These are phyloP conservation scores for Bucco capensis DNA, from an alignment of 2,113 vertebrate genomes.

Conservation along the genomic window DNA sequence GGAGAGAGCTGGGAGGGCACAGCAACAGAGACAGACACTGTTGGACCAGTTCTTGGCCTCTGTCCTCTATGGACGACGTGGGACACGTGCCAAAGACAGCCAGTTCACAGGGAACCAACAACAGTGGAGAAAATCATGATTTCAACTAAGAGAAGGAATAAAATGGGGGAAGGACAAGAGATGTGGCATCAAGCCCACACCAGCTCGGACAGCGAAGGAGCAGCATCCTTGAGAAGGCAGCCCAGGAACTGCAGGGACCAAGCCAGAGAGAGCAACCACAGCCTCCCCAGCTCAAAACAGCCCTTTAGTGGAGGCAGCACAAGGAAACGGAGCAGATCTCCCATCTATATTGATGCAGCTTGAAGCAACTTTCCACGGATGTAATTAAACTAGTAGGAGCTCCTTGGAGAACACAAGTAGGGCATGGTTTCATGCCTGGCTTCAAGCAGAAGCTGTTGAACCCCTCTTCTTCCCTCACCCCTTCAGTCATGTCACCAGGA, in stretches of 20 bases:
- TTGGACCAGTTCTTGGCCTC: conserved; percentile 10
- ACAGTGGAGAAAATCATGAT: not conserved
- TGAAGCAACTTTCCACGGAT: not conserved
- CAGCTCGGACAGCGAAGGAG: not conserved
- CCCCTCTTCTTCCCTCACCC: not conserved
- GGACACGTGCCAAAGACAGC: conserved; percentile 35
- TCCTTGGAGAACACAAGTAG: conserved; percentile 54
- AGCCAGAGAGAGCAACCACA: not conserved
- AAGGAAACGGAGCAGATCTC: not conserved
- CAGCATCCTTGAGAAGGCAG: not conserved
- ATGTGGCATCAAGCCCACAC: not conserved
- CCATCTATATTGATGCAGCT: not conserved
- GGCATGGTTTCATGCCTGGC: conserved; percentile 21
- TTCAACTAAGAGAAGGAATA: not conserved
- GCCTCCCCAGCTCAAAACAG: not conserved
- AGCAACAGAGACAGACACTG: conserved; percentile 2
- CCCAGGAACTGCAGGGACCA: not conserved
- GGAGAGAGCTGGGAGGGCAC: not conserved
- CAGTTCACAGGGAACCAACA: not conserved
- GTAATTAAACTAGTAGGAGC: conserved; percentile 48
- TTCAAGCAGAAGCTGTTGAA: not conserved
- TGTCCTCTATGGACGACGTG: not conserved
- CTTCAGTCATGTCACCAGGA: not conserved
- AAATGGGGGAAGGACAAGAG: not conserved
- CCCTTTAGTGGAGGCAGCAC: not conserved